phyloP scores from a whole-genome alignment of 2,888 invertebrate genomes.

The Automeris io region DNA sequence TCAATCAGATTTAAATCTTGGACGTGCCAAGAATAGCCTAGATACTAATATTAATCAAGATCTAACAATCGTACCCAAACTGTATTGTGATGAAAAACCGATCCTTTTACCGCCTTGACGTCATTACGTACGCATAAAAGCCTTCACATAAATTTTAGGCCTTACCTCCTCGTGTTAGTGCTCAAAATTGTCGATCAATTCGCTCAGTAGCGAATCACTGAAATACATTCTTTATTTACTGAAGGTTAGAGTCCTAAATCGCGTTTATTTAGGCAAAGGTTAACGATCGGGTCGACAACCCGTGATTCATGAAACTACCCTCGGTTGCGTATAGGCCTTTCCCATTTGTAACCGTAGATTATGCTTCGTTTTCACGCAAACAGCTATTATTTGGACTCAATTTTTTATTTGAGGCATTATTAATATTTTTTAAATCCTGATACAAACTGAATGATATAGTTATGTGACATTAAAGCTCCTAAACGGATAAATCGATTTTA shows the following conservation, averaged over 20 bases:
- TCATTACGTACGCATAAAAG: background rate
- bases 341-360: constrained; percentile 35
- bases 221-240: constrained; percentile 15
- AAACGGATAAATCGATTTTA: too few relatives aligned
- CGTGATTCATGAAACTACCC: constrained; percentile 56
- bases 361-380: constrained; percentile 31
- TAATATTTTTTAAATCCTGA: background rate
- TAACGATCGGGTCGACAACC: constrained; percentile 47
- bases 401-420: constrained; percentile 3
- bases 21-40: too few relatives aligned
- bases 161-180: constrained; percentile 7
- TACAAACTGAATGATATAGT: too few relatives aligned
- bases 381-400: constrained; percentile 12
- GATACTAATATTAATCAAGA: background rate
- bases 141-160: constrained; percentile 4
- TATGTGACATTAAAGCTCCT: too few relatives aligned
- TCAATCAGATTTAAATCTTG: too few relatives aligned
- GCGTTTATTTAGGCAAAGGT: constrained; percentile 24
- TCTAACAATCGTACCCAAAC: constrained; percentile 1
- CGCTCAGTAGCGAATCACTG: constrained; percentile 1
- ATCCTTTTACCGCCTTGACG: constrained; percentile 2
- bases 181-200: constrained; percentile 8
- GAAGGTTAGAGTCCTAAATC: constrained; percentile 17
- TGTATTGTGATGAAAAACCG: constrained; percentile 6
- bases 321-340: constrained; percentile 38